A percentile compares a stretch with the other conserved stretches of the same genome.
Conservation (phyloP, 2,888 invertebrate species). For the Cheilosia variabilis region DNA sequence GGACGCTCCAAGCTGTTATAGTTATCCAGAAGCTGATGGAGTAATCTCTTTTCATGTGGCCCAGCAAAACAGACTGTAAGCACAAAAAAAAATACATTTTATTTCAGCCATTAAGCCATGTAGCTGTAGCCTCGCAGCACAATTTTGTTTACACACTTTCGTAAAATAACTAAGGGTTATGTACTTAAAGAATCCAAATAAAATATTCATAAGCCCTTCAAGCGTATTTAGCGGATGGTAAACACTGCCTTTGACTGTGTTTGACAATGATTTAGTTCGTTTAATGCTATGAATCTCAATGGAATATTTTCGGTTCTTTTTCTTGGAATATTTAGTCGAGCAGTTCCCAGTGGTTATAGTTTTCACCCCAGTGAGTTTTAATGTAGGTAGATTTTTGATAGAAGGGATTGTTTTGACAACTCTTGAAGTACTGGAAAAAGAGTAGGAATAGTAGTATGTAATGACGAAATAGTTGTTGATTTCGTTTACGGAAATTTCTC, state of each 20-base stretch:
- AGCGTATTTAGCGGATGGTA: constrained; percentile 28
- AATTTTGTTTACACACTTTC: constrained; percentile 25
- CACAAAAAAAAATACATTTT: constrained; percentile 50
- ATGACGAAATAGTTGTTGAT: too few species aligned
- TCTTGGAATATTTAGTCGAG: background rate
- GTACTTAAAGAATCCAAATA: constrained; percentile 16
- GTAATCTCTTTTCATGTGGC: constrained; percentile 94
- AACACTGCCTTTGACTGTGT: constrained; percentile 21
- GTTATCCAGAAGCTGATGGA: constrained; percentile 94
- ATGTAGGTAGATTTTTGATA: too few species aligned
- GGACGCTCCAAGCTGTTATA: constrained; percentile 98
- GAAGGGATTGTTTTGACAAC: too few species aligned
- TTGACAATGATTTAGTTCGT: background rate
- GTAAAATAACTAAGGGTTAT: constrained; percentile 12
- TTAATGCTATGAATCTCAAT: constrained; percentile 11
- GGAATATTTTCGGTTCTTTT: background rate
- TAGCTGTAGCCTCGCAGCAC: background rate
- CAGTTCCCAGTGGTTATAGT: background rate
- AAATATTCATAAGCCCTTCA: constrained; percentile 43
- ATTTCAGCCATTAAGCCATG: constrained; percentile 10
- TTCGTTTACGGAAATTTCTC: too few species aligned
- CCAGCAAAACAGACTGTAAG: constrained; percentile 91
- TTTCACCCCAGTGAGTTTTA: too few species aligned
- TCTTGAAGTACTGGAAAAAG: too few species aligned
- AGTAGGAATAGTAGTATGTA: too few species aligned